Evolutionary conservation across 2,888 invertebrate species (phyloP), one percentile per base, ranked within the genome.

Genomic region (Laspeyria flexula): DNA sequence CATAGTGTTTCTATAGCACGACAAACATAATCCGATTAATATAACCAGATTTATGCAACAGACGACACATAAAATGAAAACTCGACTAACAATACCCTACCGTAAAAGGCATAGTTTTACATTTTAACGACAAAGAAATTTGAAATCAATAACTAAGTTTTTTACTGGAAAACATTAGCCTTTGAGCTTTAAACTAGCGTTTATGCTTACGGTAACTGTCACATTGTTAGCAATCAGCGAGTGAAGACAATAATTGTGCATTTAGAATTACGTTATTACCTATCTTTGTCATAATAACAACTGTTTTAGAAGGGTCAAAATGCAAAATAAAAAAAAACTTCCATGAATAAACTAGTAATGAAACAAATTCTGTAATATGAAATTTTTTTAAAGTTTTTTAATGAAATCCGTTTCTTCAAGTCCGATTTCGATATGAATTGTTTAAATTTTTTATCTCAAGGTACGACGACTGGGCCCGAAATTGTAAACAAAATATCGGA

Each of bases 111-210:
- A 37, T 37, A 21, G 37, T 37, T 37, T 37, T 21, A 37, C 37
- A 37, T 37, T 21, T 3, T 37, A 37, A 37, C 37, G 21, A 21
- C 37, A 18, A 37, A 37, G 11, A 23, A 23, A 37, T 37, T 37
- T 13, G 11, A 37, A 37, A 37, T 37, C 37, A 21, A 37, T 37
- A 37, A 18, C 15, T 11, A 16, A 37, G 7, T 16, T 35, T 35
- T 35, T 35, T 35, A 35, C 18, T 10, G n/a, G 11, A 12, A 12
- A 21, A 37, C 37, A 37, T 37, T 37, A 37, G 21, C 16, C 21
- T 18, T 7, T 37, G 13, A 37, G 11, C 18, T 37, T 37, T 12
- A 23, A 21, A 37, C 11, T 18, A 37, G 21, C 10, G 7, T 23
- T 12, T 21, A 21, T 12, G 12, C 5, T 11, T 18, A 11, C 3